These are phyloP conservation scores for Ophion obscuratus DNA, from an alignment of 2,888 invertebrate genomes.

Conservation along the genomic window DNA sequence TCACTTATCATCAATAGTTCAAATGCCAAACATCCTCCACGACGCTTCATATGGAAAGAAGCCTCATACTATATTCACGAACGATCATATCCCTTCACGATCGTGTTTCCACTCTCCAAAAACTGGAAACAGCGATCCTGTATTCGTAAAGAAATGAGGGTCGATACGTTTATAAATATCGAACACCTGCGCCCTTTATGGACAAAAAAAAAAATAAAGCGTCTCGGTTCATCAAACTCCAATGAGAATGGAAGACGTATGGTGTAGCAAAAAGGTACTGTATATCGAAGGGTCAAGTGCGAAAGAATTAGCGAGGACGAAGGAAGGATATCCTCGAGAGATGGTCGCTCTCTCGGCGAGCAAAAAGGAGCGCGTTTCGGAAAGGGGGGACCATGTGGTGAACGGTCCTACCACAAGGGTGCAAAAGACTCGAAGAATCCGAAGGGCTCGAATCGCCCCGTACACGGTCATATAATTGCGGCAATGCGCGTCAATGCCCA, in stretches of 20 bases:
- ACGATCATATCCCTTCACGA: neutral
- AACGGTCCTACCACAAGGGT: conserved; percentile 18
- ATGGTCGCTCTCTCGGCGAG: conserved; percentile 31
- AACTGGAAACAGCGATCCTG: neutral
- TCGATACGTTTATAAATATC: conserved; percentile 10
- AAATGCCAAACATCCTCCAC: neutral
- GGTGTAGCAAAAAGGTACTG: conserved; percentile 50
- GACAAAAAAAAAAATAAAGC: neutral
- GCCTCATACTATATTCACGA: neutral
- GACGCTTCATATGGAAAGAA: neutral
- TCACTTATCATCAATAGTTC: neutral
- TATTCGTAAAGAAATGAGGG: neutral
- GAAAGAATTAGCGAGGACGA: conserved; percentile 28
- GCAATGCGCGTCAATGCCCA: conserved; percentile 79
- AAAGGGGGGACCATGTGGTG: conserved; percentile 75
- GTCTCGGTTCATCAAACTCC: conserved; percentile 18
- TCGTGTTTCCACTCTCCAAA: neutral
- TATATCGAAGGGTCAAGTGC: conserved; percentile 58
- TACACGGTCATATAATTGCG: conserved; percentile 79
- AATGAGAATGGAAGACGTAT: conserved; percentile 9
- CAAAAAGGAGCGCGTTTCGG: conserved; percentile 48
- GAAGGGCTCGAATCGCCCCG: conserved; percentile 67
- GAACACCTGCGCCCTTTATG: conserved; percentile 31
- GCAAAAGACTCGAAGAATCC: conserved; percentile 37
- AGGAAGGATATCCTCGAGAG: conserved; percentile 16